Evolutionary conservation across 1,140 invertebrate genomes (phyloP), one percentile per base, ranked within the genome.

Genomic region (Pseudomyrmex pallidus): DNA sequence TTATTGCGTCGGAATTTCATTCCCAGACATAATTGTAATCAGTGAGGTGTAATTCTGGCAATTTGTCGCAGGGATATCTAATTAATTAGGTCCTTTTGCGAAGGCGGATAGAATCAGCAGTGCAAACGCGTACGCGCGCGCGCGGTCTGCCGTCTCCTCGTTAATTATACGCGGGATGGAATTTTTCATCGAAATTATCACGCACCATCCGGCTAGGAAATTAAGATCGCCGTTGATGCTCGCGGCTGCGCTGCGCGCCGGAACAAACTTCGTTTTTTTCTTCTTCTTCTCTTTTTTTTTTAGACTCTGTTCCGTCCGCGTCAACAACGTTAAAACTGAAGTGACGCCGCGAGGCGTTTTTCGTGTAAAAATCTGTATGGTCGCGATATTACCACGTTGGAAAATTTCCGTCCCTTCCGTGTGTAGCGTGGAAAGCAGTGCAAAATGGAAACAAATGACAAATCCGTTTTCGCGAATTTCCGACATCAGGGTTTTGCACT

Each of bases 171-270:
- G 25, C 78, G 72, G 66, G 78, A 82, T 73, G 78, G 78, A 82
- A 82, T 82, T 82, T 82, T 82, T 82, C 78, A 82, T 82, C 57
- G 68, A 62, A 74, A 74, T 82, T 82, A 82, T 82, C 72, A 74
- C 72, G 85, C 89, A 88, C 54, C 66, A 80, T 70, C 66, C 66
- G 76, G 22, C 54, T 54, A 72, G 76, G 76, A 80, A 80, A 80
- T 80, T 80, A 80, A 80, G 76, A 80, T 80, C 44, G 66, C 66
- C 54, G 66, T 48, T 35, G 76, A 80, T 80, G 76, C 56, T 78
- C 76, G 67, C 76, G 76, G 64, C 44, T 50, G 64, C 66, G 10
- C 76, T 35, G 25, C 44, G 25, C 44, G 54, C 66, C 66, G 76
- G 76, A 80, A 80, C 67, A 20, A 72, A 70, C 46, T 50, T 22